Conservation (phyloP, 2,888 invertebrate species). For the Leptinotarsa peninsularis region DNA sequence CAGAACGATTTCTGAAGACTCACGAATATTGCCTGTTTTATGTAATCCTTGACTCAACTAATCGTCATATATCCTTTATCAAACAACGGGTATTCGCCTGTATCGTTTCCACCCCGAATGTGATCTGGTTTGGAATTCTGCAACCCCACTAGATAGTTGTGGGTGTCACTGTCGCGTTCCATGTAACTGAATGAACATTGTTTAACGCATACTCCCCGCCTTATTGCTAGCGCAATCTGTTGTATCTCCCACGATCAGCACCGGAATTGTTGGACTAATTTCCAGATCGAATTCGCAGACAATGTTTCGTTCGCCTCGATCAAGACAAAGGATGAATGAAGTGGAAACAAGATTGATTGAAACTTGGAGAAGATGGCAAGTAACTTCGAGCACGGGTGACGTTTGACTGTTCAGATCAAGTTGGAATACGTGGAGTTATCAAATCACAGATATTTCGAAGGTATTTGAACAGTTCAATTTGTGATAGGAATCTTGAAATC, state of each 20-base stretch:
- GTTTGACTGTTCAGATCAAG: not conserved
- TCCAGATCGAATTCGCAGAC: conserved; percentile 7
- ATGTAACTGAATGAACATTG: not conserved
- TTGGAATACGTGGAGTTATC: not conserved
- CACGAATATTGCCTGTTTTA: too few relatives aligned
- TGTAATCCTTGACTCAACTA: too few relatives aligned
- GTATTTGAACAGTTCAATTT: too few relatives aligned
- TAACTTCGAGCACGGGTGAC: not conserved
- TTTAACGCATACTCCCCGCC: not conserved
- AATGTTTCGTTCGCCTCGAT: not conserved
- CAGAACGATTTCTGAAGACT: too few relatives aligned
- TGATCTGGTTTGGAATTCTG: not conserved
- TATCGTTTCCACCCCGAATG: not conserved
- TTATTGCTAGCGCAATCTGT: not conserved
- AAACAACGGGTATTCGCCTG: too few relatives aligned
- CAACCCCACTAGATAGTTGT: not conserved
- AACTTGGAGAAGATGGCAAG: not conserved
- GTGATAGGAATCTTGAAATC: too few relatives aligned
- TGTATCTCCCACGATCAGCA: not conserved
- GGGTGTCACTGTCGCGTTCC: not conserved
- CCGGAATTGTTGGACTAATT: not conserved
- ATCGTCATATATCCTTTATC: too few relatives aligned
- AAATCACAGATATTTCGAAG: too few relatives aligned
- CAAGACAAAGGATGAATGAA: not conserved
- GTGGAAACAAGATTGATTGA: not conserved